Base-by-base conservation (phyloP, 2,797 vertebrate species). In the Xiphophorus birchmanni region DNA sequence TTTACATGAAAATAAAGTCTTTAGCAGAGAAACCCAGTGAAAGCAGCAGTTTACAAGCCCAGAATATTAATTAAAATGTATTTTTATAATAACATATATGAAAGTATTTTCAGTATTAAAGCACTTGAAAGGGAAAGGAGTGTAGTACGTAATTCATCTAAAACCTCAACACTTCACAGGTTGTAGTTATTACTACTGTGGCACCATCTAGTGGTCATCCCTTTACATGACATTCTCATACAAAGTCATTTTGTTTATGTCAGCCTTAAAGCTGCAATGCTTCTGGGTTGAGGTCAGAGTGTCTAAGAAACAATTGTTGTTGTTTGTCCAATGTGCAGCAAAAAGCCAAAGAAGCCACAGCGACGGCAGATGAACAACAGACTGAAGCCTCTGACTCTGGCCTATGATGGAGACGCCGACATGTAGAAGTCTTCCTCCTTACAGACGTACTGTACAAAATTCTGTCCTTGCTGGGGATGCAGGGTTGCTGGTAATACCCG, bases 271-370 rank as follows among this genome's bases (percentile, higher is more conserved):
- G 37, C 40, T 45, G 2, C 44, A n/a, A 15, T 65, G 21, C 48
- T 45, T 23, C 42, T 48, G 67, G 29, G n/a, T 32, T 45, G 54
- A 12, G 26, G 15, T 45, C n/a, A 44, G 29, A 18, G 8, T 21
- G 54, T 71, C 23, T 23, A 54, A 52, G 23, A 26, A 54, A 74
- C 35, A 56, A n/a, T 63, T 63, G n/a, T 73, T 47, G 47, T 67
- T 42, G 21, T 75, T 76, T 82, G 18, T 56, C 52, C 15, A 23
- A 45, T 47, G 5, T 77, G 2, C 29, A 99, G 98, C 94, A 99
- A 99, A 97, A 99, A 99, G 96, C 98, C 98, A 97, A 99, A 99
- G 97, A 99, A 99, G 93, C 97, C 98, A 10, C 97, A 98, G 91
- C 96, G 98, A 87, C 96, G 98, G 85, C 98, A 99, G 89, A 96